A percentile compares a stretch with the other conserved stretches of the same genome.
Conservation (phyloP, 2,888 invertebrate species). For the Abscondita cerata region DNA sequence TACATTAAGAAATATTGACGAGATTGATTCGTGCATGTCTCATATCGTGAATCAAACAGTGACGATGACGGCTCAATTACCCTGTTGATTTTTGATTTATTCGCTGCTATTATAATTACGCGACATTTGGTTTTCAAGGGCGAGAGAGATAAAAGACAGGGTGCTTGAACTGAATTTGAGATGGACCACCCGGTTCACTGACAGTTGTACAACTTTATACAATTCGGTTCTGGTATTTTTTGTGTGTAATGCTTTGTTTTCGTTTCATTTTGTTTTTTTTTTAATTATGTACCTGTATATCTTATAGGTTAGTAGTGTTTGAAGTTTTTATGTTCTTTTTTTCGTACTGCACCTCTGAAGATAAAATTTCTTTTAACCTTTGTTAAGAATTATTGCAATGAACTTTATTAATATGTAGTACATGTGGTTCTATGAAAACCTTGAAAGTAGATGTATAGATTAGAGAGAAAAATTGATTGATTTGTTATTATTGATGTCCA, state of each 20-base stretch:
- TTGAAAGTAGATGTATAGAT: no score
- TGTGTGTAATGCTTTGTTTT: constrained; percentile 2
- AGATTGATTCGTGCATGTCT: constrained; percentile 21
- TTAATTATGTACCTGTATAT: background rate
- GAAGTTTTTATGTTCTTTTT: constrained; percentile 1
- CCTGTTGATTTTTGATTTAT: constrained; percentile 31
- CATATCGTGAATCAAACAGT: constrained; percentile 21
- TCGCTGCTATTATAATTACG: constrained; percentile 26
- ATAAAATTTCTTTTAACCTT: background rate
- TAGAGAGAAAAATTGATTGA: no score
- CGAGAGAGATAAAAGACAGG: constrained; percentile 19
- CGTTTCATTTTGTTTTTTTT: background rate
- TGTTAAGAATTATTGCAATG: background rate
- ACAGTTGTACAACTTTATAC: constrained; percentile 27
- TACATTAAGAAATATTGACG: constrained; percentile 37
- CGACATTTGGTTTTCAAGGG: constrained; percentile 16
- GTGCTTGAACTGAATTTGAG: constrained; percentile 26
- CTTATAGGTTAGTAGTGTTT: background rate
- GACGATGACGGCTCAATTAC: constrained; percentile 33
- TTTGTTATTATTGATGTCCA: no score
- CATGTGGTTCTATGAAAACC: no score
- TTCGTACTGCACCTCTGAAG: background rate
- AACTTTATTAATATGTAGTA: background rate
- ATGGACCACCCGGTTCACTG: constrained; percentile 29
- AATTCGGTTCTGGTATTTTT: constrained; percentile 2